Percentiles rank a stretch among this genome's conserved stretches.
phyloP scores from a whole-genome alignment of 2,888 invertebrate species.

The Diplolepis rosae region DNA sequence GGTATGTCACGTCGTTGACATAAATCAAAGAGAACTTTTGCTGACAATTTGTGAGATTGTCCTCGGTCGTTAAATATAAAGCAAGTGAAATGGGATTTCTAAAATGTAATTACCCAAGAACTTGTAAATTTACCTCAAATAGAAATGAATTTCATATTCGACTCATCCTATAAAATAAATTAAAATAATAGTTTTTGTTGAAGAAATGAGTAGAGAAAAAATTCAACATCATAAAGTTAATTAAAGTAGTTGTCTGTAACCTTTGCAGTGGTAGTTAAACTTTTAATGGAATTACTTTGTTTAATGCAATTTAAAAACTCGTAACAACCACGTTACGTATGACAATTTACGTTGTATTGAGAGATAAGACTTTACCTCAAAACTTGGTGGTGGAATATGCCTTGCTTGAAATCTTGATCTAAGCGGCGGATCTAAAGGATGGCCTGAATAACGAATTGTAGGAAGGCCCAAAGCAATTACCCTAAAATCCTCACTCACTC shows the following conservation, averaged over 20 bases:
- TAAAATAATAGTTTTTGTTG: too few species aligned
- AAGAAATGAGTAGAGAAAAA: background rate
- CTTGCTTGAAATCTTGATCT: constrained; percentile 96
- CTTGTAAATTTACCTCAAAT: background rate
- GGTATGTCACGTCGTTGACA: constrained; percentile 51
- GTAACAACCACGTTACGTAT: background rate
- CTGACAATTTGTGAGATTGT: constrained; percentile 42
- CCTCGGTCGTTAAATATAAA: constrained; percentile 31
- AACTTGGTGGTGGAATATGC: constrained; percentile 82
- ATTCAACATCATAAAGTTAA: too few species aligned
- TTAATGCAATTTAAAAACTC: background rate
- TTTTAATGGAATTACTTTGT: constrained; percentile 32
- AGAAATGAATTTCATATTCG: too few species aligned
- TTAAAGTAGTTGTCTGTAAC: background rate
- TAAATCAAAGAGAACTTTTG: constrained; percentile 49
- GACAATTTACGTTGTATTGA: background rate
- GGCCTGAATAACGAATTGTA: constrained; percentile 90
- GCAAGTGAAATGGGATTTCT: background rate
- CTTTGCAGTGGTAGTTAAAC: background rate
- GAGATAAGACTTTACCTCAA: constrained; percentile 75
- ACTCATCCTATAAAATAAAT: too few species aligned
- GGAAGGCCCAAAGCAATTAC: constrained; percentile 95
- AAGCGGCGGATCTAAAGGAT: constrained; percentile 96
- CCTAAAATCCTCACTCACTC: constrained; percentile 94
- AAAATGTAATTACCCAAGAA: constrained; percentile 6